phyloP scores from a whole-genome alignment of 2,888 invertebrate genomes.

The Lycocerus yunnanus region DNA sequence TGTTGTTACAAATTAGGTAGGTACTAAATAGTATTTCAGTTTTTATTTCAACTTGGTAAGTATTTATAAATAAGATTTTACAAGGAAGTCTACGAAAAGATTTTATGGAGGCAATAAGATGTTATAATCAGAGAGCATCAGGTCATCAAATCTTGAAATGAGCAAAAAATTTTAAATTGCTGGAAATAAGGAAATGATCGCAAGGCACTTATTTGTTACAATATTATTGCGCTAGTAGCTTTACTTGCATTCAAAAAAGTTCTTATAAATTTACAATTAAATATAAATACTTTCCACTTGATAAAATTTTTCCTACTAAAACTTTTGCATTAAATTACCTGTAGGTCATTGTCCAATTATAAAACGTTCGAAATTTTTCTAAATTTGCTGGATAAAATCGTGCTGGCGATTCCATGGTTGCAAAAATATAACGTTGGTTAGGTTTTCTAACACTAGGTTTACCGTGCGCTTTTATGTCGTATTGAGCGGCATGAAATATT shows the following conservation, averaged over 20 bases:
- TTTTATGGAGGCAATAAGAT: background rate
- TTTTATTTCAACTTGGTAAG: background rate
- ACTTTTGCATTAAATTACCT: slow-evolving; percentile 46
- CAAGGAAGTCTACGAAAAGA: background rate
- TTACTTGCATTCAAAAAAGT: background rate
- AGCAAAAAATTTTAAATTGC: background rate
- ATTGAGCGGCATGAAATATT: slow-evolving; percentile 58
- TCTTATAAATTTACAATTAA: background rate
- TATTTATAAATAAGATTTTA: background rate
- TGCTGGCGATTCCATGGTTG: slow-evolving; percentile 56
- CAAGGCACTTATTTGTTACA: background rate
- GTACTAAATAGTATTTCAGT: too few species aligned
- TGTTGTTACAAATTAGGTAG: background rate
- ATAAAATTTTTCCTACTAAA: too few species aligned
- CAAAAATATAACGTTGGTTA: slow-evolving; percentile 59
- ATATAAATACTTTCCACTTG: too few species aligned
- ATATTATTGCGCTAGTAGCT: background rate
- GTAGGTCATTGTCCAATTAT: slow-evolving; percentile 64
- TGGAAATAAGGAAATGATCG: background rate
- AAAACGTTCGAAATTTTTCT: slow-evolving; percentile 53
- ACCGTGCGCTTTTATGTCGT: slow-evolving; percentile 32
- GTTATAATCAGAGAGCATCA: background rate
- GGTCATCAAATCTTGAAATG: background rate
- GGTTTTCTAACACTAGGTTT: slow-evolving; percentile 50
- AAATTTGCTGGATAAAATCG: slow-evolving; percentile 34